These are phyloP conservation scores for Chionoecetes opilio DNA, from an alignment of 1,140 invertebrate genomes.

Conservation along the genomic window DNA sequence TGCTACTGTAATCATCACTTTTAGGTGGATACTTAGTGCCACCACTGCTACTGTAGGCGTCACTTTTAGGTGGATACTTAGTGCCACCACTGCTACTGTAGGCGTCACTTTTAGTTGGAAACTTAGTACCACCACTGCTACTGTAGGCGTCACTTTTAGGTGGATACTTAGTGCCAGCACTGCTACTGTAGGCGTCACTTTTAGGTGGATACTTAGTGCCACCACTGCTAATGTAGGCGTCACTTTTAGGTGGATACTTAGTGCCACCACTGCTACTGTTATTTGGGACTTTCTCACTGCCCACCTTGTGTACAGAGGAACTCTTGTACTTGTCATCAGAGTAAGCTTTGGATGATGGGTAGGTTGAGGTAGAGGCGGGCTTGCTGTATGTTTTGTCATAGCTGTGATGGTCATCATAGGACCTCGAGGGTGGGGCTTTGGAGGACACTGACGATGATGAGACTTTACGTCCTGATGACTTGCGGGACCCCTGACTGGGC, in stretches of 20 bases:
- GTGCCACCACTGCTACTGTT: constrained; percentile 41
- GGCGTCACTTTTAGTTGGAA: background rate
- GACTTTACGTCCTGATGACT: constrained; percentile 42
- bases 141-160: constrained; percentile 10
- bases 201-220: background rate
- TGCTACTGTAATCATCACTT: background rate
- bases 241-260: background rate
- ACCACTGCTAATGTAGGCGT: constrained; percentile 24
- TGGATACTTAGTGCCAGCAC: background rate
- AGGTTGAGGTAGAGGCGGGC: constrained; percentile 42
- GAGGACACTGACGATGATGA: constrained; percentile 55
- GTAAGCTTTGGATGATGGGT: constrained; percentile 62
- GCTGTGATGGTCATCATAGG: constrained; percentile 43
- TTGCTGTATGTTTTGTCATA: constrained; percentile 52
- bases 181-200: constrained; percentile 7
- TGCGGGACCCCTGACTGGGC: constrained; percentile 60
- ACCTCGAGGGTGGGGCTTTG: constrained; percentile 50
- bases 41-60: too few relatives aligned
- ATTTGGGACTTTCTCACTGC: constrained; percentile 69
- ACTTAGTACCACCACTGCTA: background rate
- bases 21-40: background rate
- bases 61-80: too few relatives aligned
- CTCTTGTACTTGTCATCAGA: constrained; percentile 70
- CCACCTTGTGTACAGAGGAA: constrained; percentile 50
- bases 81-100: background rate